A percentile compares a stretch with the other conserved stretches of the same genome.
These are phyloP conservation scores for Artibeus jamaicensis DNA, from an alignment of 2,797 vertebrate genomes.

Conservation along the genomic window DNA sequence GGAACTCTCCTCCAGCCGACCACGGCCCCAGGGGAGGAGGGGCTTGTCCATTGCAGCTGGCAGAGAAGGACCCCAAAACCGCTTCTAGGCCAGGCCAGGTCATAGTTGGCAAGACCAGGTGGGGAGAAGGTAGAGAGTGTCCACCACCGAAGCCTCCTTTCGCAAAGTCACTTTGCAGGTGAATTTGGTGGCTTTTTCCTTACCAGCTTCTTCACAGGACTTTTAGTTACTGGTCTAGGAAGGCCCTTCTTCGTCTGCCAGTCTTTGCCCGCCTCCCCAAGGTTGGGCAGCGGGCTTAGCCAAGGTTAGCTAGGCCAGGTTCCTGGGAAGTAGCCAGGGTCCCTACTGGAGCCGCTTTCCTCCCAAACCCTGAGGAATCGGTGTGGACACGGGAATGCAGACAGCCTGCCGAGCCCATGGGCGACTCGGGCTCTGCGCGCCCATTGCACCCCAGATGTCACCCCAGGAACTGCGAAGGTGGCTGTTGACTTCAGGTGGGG, in stretches of 20 bases:
- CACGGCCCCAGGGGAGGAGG: no score
- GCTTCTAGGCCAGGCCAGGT: no score
- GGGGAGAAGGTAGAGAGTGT: no score
- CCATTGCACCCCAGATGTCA: no score
- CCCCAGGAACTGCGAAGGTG: no score
- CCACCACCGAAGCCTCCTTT: not conserved
- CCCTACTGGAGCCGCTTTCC: not conserved
- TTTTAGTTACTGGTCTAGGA: not conserved
- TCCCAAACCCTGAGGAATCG: not conserved
- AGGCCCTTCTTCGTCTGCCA: not conserved
- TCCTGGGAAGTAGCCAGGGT: not conserved
- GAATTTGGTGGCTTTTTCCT: not conserved
- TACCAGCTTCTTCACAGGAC: not conserved
- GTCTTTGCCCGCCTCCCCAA: not conserved
- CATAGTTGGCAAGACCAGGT: fast-evolving
- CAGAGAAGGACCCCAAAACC: not conserved
- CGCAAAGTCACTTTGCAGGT: not conserved
- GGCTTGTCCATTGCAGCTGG: not conserved
- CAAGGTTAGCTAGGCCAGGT: not conserved
- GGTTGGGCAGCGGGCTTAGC: not conserved
- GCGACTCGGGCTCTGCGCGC: not conserved
- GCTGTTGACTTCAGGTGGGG: not conserved
- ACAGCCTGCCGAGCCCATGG: not conserved
- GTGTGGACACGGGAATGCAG: not conserved
- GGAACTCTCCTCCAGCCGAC: not conserved